These are phyloP conservation scores for Pelosia muscerda DNA, from an alignment of 2,888 invertebrate species.

Conservation along the genomic window DNA sequence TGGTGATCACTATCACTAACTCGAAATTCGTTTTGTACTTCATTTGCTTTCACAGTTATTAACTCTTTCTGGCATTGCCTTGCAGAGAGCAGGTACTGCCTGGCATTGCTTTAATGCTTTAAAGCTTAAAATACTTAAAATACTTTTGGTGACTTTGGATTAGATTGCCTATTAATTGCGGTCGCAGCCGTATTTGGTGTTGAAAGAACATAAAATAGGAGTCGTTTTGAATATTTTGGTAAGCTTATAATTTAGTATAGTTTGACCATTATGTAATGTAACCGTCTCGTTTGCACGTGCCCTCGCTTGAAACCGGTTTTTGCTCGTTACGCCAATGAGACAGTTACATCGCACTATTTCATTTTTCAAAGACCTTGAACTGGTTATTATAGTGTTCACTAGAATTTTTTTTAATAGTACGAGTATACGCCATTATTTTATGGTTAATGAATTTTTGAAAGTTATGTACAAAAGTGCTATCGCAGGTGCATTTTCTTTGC, in stretches of 20 bases:
- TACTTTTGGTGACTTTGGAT: constrained; percentile 1
- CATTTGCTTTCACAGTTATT: background rate
- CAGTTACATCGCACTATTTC: constrained; percentile 31
- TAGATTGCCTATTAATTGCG: background rate
- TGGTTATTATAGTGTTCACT: constrained; percentile 22
- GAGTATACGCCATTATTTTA: constrained; percentile 15
- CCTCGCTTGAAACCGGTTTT: constrained; percentile 36
- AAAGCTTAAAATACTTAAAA: too few relatives aligned
- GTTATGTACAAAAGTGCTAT: too few relatives aligned
- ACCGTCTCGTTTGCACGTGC: constrained; percentile 19
- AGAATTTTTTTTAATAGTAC: constrained; percentile 13
- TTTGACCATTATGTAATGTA: constrained; percentile 31
- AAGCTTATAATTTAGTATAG: constrained; percentile 11
- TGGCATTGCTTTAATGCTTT: too few relatives aligned
- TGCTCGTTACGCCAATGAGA: constrained; percentile 36
- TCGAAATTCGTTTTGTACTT: background rate
- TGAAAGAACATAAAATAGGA: background rate
- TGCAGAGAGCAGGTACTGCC: too few relatives aligned
- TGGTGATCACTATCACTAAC: too few relatives aligned
- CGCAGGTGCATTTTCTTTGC: too few relatives aligned
- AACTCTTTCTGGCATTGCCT: background rate
- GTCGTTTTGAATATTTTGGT: constrained; percentile 13
- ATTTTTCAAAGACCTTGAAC: constrained; percentile 34
- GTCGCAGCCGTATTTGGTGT: background rate
- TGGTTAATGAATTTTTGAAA: background rate